These are phyloP conservation scores for Apostichopus leukothele DNA, from an alignment of 53 echinoderm and acorn worm genomes.

Conservation along the genomic window DNA sequence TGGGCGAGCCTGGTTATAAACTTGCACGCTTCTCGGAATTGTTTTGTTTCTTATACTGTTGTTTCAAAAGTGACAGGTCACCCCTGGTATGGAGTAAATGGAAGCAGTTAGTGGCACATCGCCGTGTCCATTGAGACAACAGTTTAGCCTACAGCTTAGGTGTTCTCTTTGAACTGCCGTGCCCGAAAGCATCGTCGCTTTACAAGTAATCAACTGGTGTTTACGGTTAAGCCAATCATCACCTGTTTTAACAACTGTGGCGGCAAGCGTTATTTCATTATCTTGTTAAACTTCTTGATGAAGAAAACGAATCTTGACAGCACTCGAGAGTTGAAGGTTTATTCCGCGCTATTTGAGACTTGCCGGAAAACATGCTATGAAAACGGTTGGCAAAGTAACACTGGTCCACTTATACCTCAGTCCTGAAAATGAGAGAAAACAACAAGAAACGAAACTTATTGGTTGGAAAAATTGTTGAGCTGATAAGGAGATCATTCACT, in stretches of 20 bases:
- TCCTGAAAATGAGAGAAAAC: too few species aligned
- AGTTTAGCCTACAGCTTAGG: slow-evolving; percentile 10
- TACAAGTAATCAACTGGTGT: slow-evolving; percentile 11
- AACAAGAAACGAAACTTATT: too few species aligned
- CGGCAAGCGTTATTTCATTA: slow-evolving; percentile 9
- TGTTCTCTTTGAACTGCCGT: slow-evolving; percentile 21
- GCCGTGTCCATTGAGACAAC: not conserved
- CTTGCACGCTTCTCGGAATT: not conserved
- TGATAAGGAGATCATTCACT: too few species aligned
- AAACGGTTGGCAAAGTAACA: too few species aligned
- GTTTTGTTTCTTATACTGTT: slow-evolving; percentile 5
- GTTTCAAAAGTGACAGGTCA: slow-evolving; percentile 23
- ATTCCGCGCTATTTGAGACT: not conserved
- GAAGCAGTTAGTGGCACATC: slow-evolving; percentile 6
- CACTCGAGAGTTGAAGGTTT: not conserved
- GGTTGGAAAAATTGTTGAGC: too few species aligned
- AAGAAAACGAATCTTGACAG: not conserved
- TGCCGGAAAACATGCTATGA: not conserved
- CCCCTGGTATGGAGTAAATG: not conserved
- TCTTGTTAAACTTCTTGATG: not conserved
- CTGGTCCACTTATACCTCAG: too few species aligned
- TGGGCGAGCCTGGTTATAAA: too few species aligned
- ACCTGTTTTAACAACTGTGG: slow-evolving; percentile 23
- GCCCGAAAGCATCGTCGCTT: slow-evolving; percentile 18
- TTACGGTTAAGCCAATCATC: not conserved